Base-by-base conservation (phyloP, 2,797 vertebrate species). In the Pangasius sanitwongsei region DNA sequence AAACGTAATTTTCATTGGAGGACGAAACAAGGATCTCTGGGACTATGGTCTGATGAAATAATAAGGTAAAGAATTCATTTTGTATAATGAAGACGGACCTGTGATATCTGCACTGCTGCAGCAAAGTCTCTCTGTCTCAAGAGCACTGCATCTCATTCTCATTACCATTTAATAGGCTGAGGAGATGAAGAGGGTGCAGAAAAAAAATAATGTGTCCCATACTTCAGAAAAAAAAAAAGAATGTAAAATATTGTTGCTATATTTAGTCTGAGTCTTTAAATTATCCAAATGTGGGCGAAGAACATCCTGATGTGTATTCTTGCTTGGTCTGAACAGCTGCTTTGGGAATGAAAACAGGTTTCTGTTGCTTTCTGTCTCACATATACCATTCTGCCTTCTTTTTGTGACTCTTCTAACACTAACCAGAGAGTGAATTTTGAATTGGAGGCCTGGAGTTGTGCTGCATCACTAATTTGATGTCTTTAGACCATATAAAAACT, bases 91-190 rank as follows among this genome's bases (percentile, higher is more conserved):
- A 84, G 12, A 84, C 16, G n/a, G 61, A 65, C 6, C 12, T 59
- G 34, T 8, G 31, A 57, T 23, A 41, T 83, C 57, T 34, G 53
- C 53, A 37, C 18, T 7, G 8, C 53, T 37, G 18, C 37, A 57
- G 23, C 25, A 41, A 41, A 61, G 34, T 37, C 31, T 37, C 31
- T 61, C 11, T 37, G 9, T 61, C 80, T 80, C 77, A 4, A 20
- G 77, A 80, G n/a, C 53, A 80, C 77, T 80, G 77, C 15, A 20
- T 81, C 55, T 83, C 81, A n/a, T 28, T 63, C 84, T 90, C 83
- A 90, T 91, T 91, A 91, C 75, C 61, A 86, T 91, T 88, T 90
- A 48, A 87, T 50, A 90, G 55, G 59, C 78, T 34, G 53, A 44
- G 37, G 72, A 86, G 74, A 91, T 74, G 87, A 88, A 87, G 50